Conservation (phyloP, 2,113 vertebrate genomes). For the Riparia riparia region DNA sequence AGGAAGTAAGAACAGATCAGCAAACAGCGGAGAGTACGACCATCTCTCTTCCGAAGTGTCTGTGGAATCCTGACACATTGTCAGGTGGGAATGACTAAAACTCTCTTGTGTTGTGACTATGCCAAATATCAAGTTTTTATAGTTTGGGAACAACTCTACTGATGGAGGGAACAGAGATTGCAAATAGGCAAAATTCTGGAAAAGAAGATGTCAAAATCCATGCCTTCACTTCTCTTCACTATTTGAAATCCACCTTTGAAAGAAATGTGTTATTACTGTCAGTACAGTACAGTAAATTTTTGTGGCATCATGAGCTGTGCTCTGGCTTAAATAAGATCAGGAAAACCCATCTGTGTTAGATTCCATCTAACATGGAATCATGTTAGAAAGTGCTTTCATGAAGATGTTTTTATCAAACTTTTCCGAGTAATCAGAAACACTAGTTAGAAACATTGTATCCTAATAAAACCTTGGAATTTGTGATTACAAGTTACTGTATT, state of each 20-base stretch:
- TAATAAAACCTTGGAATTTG: not conserved
- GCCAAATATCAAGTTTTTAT: not conserved
- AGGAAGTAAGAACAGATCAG: not conserved
- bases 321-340: not conserved
- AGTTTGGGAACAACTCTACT: not conserved
- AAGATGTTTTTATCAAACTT: not conserved
- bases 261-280: not conserved
- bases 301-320: not conserved
- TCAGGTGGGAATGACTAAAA: slow-evolving; percentile 37
- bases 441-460: not conserved
- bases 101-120: not conserved
- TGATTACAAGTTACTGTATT: not conserved
- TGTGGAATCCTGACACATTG: not conserved
- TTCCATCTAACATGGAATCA: not conserved
- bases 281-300: not conserved
- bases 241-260: not conserved
- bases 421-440: not conserved
- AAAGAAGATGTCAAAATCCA: not conserved
- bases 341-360: not conserved
- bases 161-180: not conserved
- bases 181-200: not conserved
- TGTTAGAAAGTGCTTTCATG: not conserved
- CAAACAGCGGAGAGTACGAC: not conserved
- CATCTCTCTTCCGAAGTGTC: not conserved
- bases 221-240: not conserved